phyloP scores from a whole-genome alignment of 2,797 vertebrate species.

The Centroberyx gerrardi region DNA sequence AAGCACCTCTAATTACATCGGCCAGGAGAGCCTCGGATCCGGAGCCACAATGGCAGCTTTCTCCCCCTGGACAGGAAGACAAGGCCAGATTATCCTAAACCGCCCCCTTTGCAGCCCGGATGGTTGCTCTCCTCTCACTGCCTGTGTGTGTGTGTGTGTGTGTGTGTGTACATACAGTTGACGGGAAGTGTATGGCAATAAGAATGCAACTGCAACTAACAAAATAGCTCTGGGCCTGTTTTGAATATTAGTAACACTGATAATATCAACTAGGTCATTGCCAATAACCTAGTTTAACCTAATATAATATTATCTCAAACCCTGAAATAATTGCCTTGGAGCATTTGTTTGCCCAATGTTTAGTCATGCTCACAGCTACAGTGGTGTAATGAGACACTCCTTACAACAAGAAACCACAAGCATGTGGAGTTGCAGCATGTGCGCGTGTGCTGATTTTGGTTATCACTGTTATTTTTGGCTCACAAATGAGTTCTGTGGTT shows the following conservation, averaged over 20 bases:
- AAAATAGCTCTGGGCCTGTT: neutral
- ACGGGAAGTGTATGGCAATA: neutral
- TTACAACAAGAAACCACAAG: too few relatives aligned
- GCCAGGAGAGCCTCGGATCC: conserved; percentile 23
- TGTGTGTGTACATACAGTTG: conserved; percentile 4
- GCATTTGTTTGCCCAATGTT: conserved; percentile 4
- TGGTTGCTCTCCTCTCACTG: conserved; percentile 11
- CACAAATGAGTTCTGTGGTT: conserved; percentile 40
- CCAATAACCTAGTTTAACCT: neutral
- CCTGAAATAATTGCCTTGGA: conserved; percentile 2
- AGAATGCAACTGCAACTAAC: neutral
- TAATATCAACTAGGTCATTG: neutral
- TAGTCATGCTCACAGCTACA: neutral
- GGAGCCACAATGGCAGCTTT: conserved; percentile 47
- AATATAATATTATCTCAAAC: neutral
- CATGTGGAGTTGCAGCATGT: too few relatives aligned
- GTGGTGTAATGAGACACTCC: neutral
- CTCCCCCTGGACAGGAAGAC: conserved; percentile 32
- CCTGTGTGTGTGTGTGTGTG: neutral
- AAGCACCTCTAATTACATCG: conserved; percentile 52
- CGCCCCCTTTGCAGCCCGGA: conserved; percentile 1
- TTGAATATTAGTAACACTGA: neutral
- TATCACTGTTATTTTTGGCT: conserved; percentile 21
- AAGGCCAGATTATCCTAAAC: conserved; percentile 38
- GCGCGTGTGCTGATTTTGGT: too few relatives aligned